phyloP scores from a whole-genome alignment of 2,113 vertebrate species.

The Rhipidura dahli region DNA sequence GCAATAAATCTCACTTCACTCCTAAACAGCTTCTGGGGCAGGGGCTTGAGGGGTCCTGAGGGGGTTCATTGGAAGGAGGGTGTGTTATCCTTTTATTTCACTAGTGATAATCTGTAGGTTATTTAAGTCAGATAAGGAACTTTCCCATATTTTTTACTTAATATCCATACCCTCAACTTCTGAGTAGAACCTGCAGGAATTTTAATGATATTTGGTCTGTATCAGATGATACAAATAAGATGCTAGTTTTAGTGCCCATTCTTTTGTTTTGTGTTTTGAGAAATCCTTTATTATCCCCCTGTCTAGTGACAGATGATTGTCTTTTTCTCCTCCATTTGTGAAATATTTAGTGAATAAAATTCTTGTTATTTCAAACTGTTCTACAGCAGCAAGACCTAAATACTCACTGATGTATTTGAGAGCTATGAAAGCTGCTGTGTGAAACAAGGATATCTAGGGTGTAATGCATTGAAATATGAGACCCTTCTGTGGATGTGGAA shows the following conservation, averaged over 20 bases:
- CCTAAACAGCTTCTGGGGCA: neutral
- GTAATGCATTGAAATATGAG: neutral
- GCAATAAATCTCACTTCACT: neutral
- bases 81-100: neutral
- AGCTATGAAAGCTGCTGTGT: neutral
- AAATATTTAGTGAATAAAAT: neutral
- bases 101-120: neutral
- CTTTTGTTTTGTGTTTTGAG: neutral
- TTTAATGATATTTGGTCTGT: neutral
- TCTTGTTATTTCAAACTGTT: neutral
- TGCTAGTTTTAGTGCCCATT: neutral
- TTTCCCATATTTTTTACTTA: neutral
- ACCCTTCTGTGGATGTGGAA: neutral
- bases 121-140: neutral
- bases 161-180: neutral
- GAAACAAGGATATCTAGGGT: neutral
- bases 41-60: neutral
- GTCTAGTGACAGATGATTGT: neutral
- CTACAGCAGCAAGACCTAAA: neutral
- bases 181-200: neutral
- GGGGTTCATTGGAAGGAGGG: accelerated
- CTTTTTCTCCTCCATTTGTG: neutral
- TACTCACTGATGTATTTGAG: neutral
- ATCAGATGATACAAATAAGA: neutral
- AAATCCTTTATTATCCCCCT: neutral